Evolutionary conservation across 2,797 vertebrate genomes (phyloP), one percentile per base, ranked within the genome.

Genomic region (Antrozous pallidus): DNA sequence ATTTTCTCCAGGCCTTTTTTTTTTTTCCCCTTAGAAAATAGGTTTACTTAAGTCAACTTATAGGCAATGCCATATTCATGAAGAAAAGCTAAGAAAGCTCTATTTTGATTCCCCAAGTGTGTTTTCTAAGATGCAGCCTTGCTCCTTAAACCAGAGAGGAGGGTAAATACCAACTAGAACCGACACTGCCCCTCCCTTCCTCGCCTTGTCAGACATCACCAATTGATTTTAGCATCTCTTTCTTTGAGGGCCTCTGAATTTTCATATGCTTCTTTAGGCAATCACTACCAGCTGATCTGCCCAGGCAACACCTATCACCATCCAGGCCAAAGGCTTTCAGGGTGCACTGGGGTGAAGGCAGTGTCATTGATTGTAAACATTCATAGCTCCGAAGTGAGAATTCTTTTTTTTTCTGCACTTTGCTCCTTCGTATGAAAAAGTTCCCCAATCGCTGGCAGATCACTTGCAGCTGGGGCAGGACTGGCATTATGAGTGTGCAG

Each of bases 1-100:
- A 80, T 67, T 77, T 93, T 96, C 75, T 82, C 81, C 75, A 94
- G 67, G 73, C 28, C 51, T 88, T 75, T 70, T 71, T 82, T 94
- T 77, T 71, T 93, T 90, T 16, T 4, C 47, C 47, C 85, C 93
- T n/a, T 86, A 93, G 88, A 88, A 96, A 86, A 95, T 54, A 40
- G 85, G 73, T 88, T 87, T 63, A 80, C 86, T 87, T 56, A 71
- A 86, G 51, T 88, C 36, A 81, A 28, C 88, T 80, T 86, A 67
- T 8, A 93, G 54, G 42, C 65, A 86, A 71, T 51, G 47, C 54
- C 26, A 36, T 65, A 54, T 79, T 95, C 82, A 82, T 81, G 73
- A 94, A 65, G 38, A 78, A 87, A 84, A 91, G 63, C 14, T 67
- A 78, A 95, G 89, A 95, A 83, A 42, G 42, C 42, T 4, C 73